Percentiles rank a stretch among this genome's conserved stretches.
These are phyloP conservation scores for Brachionus asplanchnoidis DNA, from an alignment of 1,140 invertebrate genomes.

Conservation along the genomic window DNA sequence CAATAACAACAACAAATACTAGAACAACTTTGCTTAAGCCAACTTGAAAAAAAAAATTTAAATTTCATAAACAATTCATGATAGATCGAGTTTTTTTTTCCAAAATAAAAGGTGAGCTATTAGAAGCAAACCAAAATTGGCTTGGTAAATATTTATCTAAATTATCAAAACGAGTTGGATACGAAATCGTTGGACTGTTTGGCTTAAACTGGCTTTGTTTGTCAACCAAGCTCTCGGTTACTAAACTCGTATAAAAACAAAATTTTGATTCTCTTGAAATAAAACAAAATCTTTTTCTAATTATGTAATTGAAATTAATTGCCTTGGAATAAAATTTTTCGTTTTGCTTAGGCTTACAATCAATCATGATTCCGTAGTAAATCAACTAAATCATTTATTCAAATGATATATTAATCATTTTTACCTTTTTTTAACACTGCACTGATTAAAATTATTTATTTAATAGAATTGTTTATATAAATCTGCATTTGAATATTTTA, in stretches of 20 bases:
- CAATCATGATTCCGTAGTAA: neutral
- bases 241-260: neutral
- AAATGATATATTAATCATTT: slow-evolving; percentile 6
- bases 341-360: neutral
- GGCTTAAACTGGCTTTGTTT: neutral
- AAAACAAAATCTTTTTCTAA: slow-evolving; percentile 1
- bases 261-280: neutral
- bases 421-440: neutral
- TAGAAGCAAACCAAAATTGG: neutral
- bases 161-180: slow-evolving; percentile 1
- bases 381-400: neutral
- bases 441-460: neutral
- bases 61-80: slow-evolving; percentile 7
- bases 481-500: neutral
- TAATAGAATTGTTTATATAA: neutral
- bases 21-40: neutral
- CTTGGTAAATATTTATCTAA: slow-evolving; percentile 28
- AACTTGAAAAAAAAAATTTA: neutral
- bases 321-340: neutral
- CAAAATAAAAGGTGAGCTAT: neutral
- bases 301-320: slow-evolving; percentile 21
- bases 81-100: neutral
- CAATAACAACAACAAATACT: slow-evolving; percentile 3
- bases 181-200: neutral
- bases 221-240: neutral